phyloP scores from a whole-genome alignment of 2,888 invertebrate genomes.

The Eudemis profundana region DNA sequence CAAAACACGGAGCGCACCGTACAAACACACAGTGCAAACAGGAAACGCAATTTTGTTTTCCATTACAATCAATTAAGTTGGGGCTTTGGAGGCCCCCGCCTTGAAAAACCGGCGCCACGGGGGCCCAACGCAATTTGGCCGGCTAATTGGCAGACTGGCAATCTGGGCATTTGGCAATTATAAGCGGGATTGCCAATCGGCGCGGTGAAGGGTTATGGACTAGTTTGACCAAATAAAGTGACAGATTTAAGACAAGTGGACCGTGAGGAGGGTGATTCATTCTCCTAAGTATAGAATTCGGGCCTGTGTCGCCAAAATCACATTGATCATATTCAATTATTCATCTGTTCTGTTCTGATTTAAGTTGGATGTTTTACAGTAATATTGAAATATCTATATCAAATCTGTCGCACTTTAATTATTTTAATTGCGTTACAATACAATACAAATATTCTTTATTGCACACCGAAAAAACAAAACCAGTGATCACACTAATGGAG shows the following conservation, averaged over 20 bases:
- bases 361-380: too few relatives aligned
- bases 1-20: conserved; percentile 7
- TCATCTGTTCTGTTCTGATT: too few relatives aligned
- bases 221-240: conserved; percentile 1
- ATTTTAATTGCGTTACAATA: too few relatives aligned
- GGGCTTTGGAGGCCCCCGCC: conserved; percentile 35
- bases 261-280: too few relatives aligned
- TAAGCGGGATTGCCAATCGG: conserved; percentile 39
- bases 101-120: conserved; percentile 37
- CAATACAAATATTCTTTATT: too few relatives aligned
- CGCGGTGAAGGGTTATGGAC: conserved; percentile 7
- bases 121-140: conserved; percentile 41
- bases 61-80: conserved; percentile 42
- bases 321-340: too few relatives aligned
- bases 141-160: conserved; percentile 33
- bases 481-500: too few relatives aligned
- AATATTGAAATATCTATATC: too few relatives aligned
- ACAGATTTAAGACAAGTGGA: neutral
- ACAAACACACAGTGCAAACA: conserved; percentile 26
- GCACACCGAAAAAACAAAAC: too few relatives aligned
- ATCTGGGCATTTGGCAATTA: conserved; percentile 40
- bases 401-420: too few relatives aligned
- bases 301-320: too few relatives aligned
- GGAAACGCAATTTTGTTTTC: conserved; percentile 40
- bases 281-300: too few relatives aligned